phyloP scores from a whole-genome alignment of 2,888 invertebrate genomes.

The Drosophila subsilvestris region DNA sequence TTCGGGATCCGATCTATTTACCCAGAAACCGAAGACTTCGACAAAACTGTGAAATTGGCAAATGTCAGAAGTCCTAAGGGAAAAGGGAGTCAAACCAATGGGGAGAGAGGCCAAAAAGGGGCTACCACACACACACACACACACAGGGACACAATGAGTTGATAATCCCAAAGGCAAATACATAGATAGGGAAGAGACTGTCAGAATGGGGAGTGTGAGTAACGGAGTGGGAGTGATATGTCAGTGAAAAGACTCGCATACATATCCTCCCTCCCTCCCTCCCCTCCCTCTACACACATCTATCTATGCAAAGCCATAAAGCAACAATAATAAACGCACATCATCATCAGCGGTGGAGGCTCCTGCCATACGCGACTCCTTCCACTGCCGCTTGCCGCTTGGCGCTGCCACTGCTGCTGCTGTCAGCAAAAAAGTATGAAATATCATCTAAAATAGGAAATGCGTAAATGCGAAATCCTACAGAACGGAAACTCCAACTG shows the following conservation, averaged over 20 bases:
- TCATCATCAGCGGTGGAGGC: slow-evolving; percentile 68
- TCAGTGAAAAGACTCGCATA: slow-evolving; percentile 27
- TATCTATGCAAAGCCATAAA: slow-evolving; percentile 75
- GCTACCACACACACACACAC: no score
- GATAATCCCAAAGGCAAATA: slow-evolving; percentile 75
- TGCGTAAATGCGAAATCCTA: slow-evolving; percentile 78
- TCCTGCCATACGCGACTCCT: slow-evolving; percentile 10
- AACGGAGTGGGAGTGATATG: slow-evolving; percentile 25
- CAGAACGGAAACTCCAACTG: slow-evolving; percentile 72
- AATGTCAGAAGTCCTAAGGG: slow-evolving; percentile 42
- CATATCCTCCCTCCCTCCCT: slow-evolving; percentile 3
- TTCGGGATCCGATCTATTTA: slow-evolving; percentile 48
- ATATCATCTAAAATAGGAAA: slow-evolving; percentile 80
- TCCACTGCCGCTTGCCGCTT: slow-evolving; percentile 1
- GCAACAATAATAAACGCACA: slow-evolving; percentile 79
- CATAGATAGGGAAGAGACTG: slow-evolving; percentile 22
- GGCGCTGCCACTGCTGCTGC: slow-evolving; percentile 40
- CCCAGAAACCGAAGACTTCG: slow-evolving; percentile 28
- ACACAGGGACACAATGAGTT: slow-evolving; percentile 68
- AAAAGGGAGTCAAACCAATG: slow-evolving; percentile 11
- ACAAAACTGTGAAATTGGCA: slow-evolving; percentile 54
- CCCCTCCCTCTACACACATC: slow-evolving; percentile 45
- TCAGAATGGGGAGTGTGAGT: slow-evolving; percentile 3
- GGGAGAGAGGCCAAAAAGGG: background rate
- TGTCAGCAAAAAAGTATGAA: slow-evolving; percentile 77